These are phyloP conservation scores for Aldrovandia affinis DNA, from an alignment of 2,797 vertebrate species.

Conservation along the genomic window DNA sequence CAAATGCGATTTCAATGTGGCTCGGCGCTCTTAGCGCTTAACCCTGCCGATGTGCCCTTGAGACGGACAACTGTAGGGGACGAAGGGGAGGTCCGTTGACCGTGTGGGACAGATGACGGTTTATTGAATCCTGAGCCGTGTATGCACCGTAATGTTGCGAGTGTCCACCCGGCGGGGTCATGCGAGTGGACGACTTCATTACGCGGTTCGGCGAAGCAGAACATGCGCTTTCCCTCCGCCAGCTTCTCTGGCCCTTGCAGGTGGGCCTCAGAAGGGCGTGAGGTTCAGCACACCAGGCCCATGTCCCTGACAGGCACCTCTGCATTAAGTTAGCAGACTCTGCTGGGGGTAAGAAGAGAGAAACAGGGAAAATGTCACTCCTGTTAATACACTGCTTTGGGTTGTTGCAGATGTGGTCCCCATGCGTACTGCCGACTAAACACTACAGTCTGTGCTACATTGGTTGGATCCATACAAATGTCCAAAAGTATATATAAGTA, in stretches of 20 bases:
- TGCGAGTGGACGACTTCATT: background rate
- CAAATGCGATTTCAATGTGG: background rate
- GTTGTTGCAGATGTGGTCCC: no score
- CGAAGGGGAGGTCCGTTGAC: background rate
- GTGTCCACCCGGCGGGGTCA: background rate
- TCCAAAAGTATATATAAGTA: no score
- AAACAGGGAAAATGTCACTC: no score
- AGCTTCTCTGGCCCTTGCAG: background rate
- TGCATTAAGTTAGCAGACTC: background rate
- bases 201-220: constrained; percentile 3
- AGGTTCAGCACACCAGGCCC: background rate
- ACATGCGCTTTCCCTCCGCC: background rate
- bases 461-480: no score
- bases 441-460: no score
- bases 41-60: background rate
- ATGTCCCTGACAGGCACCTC: background rate
- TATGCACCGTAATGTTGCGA: no score
- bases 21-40: background rate
- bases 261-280: background rate
- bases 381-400: no score
- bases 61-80: background rate
- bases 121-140: no score
- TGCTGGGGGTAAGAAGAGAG: background rate
- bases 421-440: no score
- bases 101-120: background rate